Conservation (phyloP, 1,140 invertebrate genomes). For the Hirudo medicinalis region DNA sequence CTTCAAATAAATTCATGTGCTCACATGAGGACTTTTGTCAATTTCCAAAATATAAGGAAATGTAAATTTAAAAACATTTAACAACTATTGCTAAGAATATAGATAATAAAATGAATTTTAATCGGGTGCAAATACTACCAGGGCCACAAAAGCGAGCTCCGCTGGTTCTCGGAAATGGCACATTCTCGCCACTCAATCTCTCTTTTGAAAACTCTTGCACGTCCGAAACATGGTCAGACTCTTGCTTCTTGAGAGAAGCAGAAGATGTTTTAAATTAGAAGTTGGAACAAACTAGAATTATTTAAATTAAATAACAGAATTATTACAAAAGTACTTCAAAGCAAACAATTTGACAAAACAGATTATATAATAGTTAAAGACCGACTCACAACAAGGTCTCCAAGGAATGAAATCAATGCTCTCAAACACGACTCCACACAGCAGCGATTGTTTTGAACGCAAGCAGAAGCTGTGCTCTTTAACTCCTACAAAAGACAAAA, state of each 20-base stretch:
- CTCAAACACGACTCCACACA: conserved; percentile 66
- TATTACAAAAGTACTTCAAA: background rate
- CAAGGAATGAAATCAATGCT: conserved; percentile 47
- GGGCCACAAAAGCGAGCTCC: conserved; percentile 78
- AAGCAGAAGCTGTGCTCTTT: conserved; percentile 56
- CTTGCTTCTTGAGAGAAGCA: conserved; percentile 25
- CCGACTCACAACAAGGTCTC: no score
- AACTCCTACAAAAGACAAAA: conserved; percentile 43
- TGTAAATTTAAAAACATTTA: no score
- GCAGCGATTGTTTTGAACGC: conserved; percentile 60
- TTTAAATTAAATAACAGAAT: conserved; percentile 19
- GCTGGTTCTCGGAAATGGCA: conserved; percentile 83
- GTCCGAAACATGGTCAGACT: conserved; percentile 24
- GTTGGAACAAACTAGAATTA: conserved; percentile 25
- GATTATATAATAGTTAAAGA: conserved; percentile 45
- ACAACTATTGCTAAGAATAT: no score
- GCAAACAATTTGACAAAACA: background rate
- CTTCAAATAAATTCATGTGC: background rate
- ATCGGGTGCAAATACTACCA: conserved; percentile 6
- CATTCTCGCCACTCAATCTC: conserved; percentile 48
- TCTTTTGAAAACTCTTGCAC: conserved; percentile 19
- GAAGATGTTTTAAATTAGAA: no score
- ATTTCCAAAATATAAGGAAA: no score
- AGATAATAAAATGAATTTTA: no score
- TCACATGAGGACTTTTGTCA: background rate